Evolutionary conservation across 1,140 invertebrate species (phyloP).

Genomic region (Tribolium castaneum): DNA sequence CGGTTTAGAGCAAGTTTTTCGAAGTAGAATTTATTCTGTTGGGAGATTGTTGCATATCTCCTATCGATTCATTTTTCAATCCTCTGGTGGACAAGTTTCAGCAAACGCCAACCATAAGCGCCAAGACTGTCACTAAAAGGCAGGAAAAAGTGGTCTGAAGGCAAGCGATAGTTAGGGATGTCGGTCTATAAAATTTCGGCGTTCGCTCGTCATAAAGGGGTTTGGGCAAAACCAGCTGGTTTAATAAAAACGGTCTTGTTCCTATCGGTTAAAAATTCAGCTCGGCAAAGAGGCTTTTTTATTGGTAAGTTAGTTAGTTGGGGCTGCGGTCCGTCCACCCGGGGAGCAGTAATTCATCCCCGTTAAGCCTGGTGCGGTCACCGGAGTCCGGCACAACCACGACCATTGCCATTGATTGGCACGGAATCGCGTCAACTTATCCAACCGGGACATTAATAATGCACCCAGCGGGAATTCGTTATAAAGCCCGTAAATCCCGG

Average conservation of each 20-base stretch:
- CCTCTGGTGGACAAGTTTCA: neutral
- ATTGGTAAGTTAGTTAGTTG: constrained; percentile 26
- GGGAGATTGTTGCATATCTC: neutral
- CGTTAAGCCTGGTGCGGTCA: constrained; percentile 56
- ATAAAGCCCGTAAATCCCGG: constrained; percentile 56
- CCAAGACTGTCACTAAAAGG: too few relatives aligned
- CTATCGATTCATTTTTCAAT: constrained; percentile 22
- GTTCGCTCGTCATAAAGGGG: neutral
- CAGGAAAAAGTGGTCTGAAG: neutral
- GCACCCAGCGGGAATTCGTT: constrained; percentile 58
- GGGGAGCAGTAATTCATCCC: constrained; percentile 62
- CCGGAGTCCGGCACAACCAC: constrained; percentile 50
- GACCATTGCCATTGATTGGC: constrained; percentile 60
- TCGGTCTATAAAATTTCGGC: neutral
- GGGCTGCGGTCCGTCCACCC: constrained; percentile 38
- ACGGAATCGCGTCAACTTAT: constrained; percentile 61
- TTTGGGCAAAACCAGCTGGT: neutral
- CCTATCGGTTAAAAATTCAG: constrained; percentile 12
- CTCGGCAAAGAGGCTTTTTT: constrained; percentile 3
- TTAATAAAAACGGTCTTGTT: neutral
- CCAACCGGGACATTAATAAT: constrained; percentile 62
- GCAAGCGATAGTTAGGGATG: neutral
- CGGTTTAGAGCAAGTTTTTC: neutral
- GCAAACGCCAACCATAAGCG: too few relatives aligned
- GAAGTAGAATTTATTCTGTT: neutral